Evolutionary conservation across 2,113 vertebrate species (phyloP), one percentile per base, ranked within the genome.

Genomic region (Tympanuchus pallidicinctus): DNA sequence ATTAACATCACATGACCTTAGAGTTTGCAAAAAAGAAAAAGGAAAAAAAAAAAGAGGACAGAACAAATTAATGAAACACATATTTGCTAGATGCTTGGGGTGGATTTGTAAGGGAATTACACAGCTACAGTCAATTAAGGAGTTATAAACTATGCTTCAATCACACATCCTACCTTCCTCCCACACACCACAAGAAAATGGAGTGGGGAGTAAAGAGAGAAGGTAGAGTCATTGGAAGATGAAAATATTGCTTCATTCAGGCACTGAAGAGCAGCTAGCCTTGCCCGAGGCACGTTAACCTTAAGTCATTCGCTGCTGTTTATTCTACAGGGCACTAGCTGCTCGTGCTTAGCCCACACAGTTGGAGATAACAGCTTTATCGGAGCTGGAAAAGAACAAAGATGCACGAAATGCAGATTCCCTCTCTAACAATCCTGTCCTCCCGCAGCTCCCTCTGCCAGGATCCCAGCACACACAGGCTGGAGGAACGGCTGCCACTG

Each of bases 91-190:
- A 56, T 57, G 61, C 57, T 57, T 16, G 72, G 60, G 43, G 47
- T 30, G 50, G 73, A 34, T 6, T 2, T 56, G 34, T 12, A 42
- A 36, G 79, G 72, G 47, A 88, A 92, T 90, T 56, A 63, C 1
- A 89, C 8, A 84, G 59, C 73, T 48, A 61, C 36, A 70, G 32
- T 0, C 2, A 70, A n/a, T 54, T 78, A 36, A 25, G 69, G 84
- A 92, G 70, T 78, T 88, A 54, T 16, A 75, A 79, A 84, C 67
- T 63, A 8, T 16, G 40, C 86, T 95, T 73, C 94, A 52, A 30
- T 84, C 80, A 56, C 83, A 93, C 93, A 90, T 89, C 92, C 88
- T 86, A 71, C n/a, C 92, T 92, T 76, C 88, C 88, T 94, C 94
- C 82, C 72, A 89, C 93, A 64, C 0, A 27, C 93, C 60, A 22